Base-by-base conservation (phyloP, 64 coral and sea anemone species). In the Platygyra sinensis region DNA sequence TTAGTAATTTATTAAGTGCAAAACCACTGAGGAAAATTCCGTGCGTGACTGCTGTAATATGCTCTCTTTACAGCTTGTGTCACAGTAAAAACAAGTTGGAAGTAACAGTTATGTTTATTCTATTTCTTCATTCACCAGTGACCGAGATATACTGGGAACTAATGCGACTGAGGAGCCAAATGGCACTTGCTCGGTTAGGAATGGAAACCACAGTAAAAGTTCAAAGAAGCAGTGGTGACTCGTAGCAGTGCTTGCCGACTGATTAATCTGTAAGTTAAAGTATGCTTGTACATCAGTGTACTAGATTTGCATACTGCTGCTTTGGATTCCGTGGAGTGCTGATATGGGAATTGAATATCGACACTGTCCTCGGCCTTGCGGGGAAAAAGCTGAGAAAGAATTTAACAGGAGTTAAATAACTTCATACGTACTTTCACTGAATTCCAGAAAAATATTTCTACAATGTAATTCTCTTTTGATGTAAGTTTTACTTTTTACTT, bases 111-210 rank as follows among this genome's bases (percentile, higher is more conserved):
- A n/a, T n/a, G 15, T 92, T 89, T 78, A 73, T 20, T 36, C 60
- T 18, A 46, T 39, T 81, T 27, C 10, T 83, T 63, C n/a, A 32
- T 22, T 63, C 17, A 36, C n/a, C 20, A 98, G 96, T 89, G 54
- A 90, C 96, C 30, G 96, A 98, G 89, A 98, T 98, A 55, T 98
- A 92, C 77, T 98, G 96, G 96, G 96, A 98, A 42, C 30, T 98
- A 62, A 98, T 98, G 96, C 84, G 93, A 88, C 83, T 98, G 42
- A 90, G 96, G 17, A 86, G 83, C 29, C 76, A 93, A 87, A 98
- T 98, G 96, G 90, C 96, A 28, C 59, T 87, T 79, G 82, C 93
- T 15, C 89, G 93, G 72, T 74, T 94, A 57, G 96, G 96, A 85
- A 69, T 85, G 81, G 62, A 85, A 71, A 28, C 62, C 67, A 25